Percentiles rank a stretch among this genome's conserved stretches.
Conservation (phyloP, 2,113 vertebrate genomes). For the Limanda limanda region DNA sequence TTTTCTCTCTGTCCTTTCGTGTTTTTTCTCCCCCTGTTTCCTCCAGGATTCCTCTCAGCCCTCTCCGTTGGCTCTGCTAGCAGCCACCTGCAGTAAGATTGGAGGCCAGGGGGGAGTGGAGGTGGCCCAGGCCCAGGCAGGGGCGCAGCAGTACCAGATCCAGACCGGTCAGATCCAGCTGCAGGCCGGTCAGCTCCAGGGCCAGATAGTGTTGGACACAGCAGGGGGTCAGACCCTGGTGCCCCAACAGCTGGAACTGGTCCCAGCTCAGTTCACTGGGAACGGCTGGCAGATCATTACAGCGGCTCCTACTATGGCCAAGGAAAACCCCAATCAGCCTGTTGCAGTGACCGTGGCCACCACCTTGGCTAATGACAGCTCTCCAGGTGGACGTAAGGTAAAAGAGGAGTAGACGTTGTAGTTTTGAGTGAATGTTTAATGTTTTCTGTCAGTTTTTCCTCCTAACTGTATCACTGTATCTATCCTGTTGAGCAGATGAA, state of each 20-base stretch:
- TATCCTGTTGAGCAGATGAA: conserved; percentile 81
- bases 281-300: conserved; percentile 98
- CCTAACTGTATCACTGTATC: not conserved
- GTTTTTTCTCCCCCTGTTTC: not conserved
- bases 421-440: not conserved
- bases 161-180: conserved; percentile 95
- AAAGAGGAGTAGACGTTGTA: conserved; percentile 63
- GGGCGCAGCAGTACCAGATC: conserved; percentile 92
- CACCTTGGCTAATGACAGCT: conserved; percentile 84
- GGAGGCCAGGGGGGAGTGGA: conserved; percentile 85
- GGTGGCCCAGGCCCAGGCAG: conserved; percentile 88
- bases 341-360: conserved; percentile 86
- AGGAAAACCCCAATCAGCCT: conserved; percentile 90
- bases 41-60: conserved; percentile 96
- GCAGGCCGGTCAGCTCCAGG: conserved; percentile 93
- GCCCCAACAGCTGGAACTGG: conserved; percentile 94
- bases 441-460: not conserved
- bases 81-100: conserved; percentile 99
- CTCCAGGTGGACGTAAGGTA: conserved; percentile 88
- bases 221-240: conserved; percentile 90
- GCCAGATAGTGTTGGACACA: conserved; percentile 83
- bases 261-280: conserved; percentile 95
- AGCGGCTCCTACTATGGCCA: conserved; percentile 88
- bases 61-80: conserved; percentile 96
- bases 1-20: conserved; percentile 20